Evolutionary conservation across 2,113 vertebrate genomes (phyloP), one percentile per base, ranked within the genome.

Genomic region (Manacus vitellinus): DNA sequence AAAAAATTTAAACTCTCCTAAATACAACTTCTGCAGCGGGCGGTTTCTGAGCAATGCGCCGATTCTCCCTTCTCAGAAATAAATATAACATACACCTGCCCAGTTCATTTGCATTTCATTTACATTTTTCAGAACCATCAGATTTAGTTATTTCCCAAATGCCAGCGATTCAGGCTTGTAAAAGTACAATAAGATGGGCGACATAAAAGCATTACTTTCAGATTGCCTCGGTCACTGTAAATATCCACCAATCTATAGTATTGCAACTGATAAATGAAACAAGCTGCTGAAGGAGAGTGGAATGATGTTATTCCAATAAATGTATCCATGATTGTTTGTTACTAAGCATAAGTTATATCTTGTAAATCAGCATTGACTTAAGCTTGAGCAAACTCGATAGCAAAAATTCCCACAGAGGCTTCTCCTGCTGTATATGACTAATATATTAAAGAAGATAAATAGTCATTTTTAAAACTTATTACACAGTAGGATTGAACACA

Each of bases 381-480:
- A 82, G 84, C 92, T 88, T n/a, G 77, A 71, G 61, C 65, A 86
- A 94, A 91, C 67, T 66, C 28, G 7, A 92, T 62, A 78, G 82
- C 52, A 72, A 77, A 91, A 94, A 94, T 94, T 65, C 81, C 91
- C 67, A 47, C n/a, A 65, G 93, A 92, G 92, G 85, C 67, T 85
- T 88, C 93, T 94, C 72, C 82, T 83, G 80, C 72, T 93, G 2
- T 56, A 56, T 85, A 65, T 82, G 70, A 79, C 46, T 67, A 97
- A 95, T 94, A 95, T 82, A 92, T 85, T 88, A 90, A 80, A 93
- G 94, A 92, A 95, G 94, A 96, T 96, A 95, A 97, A 95, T 92
- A 95, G 94, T 97, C 51, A 93, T 97, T 92, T 96, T 96, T 87
- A 76, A 89, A 95, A 96, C 89, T 94, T 96, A 73, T 95, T 96